A percentile compares a stretch with the other conserved stretches of the same genome.
phyloP scores from a whole-genome alignment of 2,797 vertebrate genomes.

The Pithecia hirsuta region DNA sequence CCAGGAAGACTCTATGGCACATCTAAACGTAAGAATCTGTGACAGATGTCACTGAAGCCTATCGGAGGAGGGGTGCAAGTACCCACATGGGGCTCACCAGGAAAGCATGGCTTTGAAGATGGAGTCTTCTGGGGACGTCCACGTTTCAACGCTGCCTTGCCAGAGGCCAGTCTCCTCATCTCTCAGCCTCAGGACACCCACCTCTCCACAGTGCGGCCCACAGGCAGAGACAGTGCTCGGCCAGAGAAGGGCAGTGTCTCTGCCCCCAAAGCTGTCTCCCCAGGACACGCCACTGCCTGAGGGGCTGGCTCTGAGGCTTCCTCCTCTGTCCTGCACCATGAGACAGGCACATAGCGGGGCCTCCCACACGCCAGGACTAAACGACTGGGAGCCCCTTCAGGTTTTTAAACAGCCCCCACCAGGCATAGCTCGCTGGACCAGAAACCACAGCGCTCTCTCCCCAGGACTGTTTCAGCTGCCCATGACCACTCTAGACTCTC shows the following conservation, averaged over 20 bases:
- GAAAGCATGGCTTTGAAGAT: no score
- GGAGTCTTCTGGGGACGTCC: no score
- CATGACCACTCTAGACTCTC: no score
- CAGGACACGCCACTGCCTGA: neutral
- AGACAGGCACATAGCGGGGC: no score
- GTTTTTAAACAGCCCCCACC: no score
- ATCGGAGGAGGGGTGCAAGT: no score
- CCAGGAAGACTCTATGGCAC: neutral
- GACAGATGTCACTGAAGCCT: neutral
- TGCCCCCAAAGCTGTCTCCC: neutral
- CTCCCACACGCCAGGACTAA: no score
- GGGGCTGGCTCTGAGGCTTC: no score
- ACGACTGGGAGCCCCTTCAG: no score
- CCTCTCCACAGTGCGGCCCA: neutral
- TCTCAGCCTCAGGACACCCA: neutral
- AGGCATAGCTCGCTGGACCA: neutral
- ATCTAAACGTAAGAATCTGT: neutral
- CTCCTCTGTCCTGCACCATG: no score
- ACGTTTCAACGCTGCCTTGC: neutral
- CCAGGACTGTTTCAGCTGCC: neutral
- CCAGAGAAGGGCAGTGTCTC: no score
- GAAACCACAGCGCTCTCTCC: neutral
- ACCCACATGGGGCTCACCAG: neutral
- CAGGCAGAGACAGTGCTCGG: rapidly evolving
- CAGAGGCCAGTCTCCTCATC: neutral